Evolutionary conservation across 2,888 invertebrate genomes (phyloP), one percentile per base, ranked within the genome.

Genomic region (Balanococcus diminutus): DNA sequence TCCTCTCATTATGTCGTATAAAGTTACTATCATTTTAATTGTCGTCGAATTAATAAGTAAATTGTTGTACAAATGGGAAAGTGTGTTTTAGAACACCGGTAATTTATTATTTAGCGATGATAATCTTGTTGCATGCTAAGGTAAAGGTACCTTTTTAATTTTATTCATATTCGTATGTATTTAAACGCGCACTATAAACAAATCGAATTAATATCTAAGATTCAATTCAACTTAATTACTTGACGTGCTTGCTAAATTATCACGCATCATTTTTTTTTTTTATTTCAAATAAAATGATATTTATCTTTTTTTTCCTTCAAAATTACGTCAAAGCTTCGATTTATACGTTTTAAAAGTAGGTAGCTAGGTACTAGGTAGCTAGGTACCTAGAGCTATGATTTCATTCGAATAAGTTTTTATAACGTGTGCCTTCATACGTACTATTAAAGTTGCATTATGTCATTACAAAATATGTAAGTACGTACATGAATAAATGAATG

Each of bases 11-110:
- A 36, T 75, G 32, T 11, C 19, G 36, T 75, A 28, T 75, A 19
- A 75, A 14, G 14, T 75, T 75, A 75, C 28, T 2, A 75, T 28
- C 14, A 36, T 67, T 67, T 67, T 67, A 28, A 67, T 67, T 31
- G 75, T 31, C 75, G n/a, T 32, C n/a, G 19, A 75, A 75, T 75
- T 75, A 75, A 75, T 75, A 75, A 75, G 32, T 75, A 51, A n/a
- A n/a, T n/a, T n/a, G n/a, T n/a, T n/a, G 75, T 28, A 67, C 14
- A 28, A 67, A 67, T 28, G 61, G 28, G 61, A 67, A 25, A 25
- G 25, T 28, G 8, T 28, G 11, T 67, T 67, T 28, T 67, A 28
- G 25, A 67, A 67, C 28, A 19, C 5, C 51, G 19, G 51, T 51
- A 28, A 67, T 67, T 67, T 67, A 67, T 67, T 67, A 67, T 67